phyloP scores from a whole-genome alignment of 2,888 invertebrate genomes.

The Aleiodes alternator region DNA sequence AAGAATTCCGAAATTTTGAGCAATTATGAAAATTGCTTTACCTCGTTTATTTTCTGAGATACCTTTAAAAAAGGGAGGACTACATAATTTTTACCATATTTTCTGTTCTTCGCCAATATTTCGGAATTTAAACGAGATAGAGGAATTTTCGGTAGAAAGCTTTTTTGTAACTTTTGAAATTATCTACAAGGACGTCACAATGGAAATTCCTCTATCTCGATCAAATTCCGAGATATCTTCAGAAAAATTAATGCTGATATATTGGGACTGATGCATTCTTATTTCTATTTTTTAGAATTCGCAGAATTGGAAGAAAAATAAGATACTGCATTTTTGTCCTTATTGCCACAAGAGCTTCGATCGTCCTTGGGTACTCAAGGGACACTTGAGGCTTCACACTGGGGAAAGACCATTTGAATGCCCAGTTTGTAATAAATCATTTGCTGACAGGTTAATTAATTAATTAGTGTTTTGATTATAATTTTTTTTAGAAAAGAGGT shows the following conservation, averaged over 20 bases:
- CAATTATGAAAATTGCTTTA: too few species aligned
- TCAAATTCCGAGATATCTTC: background rate
- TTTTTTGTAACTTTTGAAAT: too few species aligned
- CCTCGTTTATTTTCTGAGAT: background rate
- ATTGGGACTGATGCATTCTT: background rate
- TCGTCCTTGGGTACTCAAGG: conserved; percentile 83
- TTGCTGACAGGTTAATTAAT: conserved; percentile 80
- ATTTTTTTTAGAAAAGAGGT: background rate
- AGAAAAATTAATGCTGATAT: background rate
- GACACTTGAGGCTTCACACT: conserved; percentile 82
- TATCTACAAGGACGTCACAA: too few species aligned
- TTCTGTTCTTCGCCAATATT: too few species aligned
- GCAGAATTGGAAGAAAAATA: conserved; percentile 70
- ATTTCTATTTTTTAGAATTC: conserved; percentile 28
- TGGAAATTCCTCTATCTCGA: too few species aligned
- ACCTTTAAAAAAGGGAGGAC: background rate
- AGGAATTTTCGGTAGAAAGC: too few species aligned
- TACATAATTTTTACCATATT: too few species aligned
- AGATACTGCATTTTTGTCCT: conserved; percentile 77
- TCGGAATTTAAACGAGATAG: too few species aligned
- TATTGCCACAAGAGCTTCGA: conserved; percentile 83
- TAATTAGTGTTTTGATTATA: background rate
- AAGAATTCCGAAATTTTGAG: too few species aligned
- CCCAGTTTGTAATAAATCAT: conserved; percentile 81
- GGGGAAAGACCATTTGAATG: conserved; percentile 84